phyloP scores from a whole-genome alignment of 1,140 invertebrate species.

The Tribolium castaneum region DNA sequence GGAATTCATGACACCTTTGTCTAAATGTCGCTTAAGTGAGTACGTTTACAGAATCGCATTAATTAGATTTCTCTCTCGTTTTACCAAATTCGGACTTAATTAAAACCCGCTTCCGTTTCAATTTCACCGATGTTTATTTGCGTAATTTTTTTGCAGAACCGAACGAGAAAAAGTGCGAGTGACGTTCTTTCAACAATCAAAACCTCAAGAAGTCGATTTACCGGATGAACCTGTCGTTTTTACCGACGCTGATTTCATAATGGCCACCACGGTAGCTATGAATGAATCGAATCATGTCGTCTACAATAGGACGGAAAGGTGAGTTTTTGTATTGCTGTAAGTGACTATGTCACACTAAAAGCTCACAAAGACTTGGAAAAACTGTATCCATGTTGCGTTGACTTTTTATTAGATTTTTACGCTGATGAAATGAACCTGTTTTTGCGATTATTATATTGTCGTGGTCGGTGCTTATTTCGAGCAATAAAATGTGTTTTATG shows the following conservation, averaged over 20 bases:
- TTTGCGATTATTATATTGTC: no score
- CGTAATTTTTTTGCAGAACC: slow-evolving; percentile 68
- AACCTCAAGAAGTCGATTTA: slow-evolving; percentile 77
- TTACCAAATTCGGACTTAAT: no score
- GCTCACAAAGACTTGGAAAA: background rate
- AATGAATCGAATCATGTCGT: slow-evolving; percentile 60
- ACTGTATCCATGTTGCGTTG: slow-evolving; percentile 18
- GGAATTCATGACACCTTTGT: slow-evolving; percentile 2
- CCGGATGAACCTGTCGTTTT: slow-evolving; percentile 66
- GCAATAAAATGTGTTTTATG: no score
- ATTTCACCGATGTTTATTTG: no score
- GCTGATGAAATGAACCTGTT: background rate
- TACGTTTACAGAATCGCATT: background rate
- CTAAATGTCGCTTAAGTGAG: background rate
- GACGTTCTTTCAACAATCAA: slow-evolving; percentile 82
- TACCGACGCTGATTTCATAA: slow-evolving; percentile 64
- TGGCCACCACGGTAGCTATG: slow-evolving; percentile 59
- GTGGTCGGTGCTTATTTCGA: no score
- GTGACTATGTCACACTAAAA: no score
- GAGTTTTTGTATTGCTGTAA: slow-evolving; percentile 16
- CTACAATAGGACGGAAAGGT: slow-evolving; percentile 62
- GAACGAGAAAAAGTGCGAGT: slow-evolving; percentile 81
- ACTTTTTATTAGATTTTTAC: slow-evolving; percentile 15
- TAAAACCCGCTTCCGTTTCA: no score
- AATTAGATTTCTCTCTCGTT: background rate